These are phyloP conservation scores for Myiothlypis chrysogaster DNA, from an alignment of 2,797 vertebrate species.

Conservation along the genomic window DNA sequence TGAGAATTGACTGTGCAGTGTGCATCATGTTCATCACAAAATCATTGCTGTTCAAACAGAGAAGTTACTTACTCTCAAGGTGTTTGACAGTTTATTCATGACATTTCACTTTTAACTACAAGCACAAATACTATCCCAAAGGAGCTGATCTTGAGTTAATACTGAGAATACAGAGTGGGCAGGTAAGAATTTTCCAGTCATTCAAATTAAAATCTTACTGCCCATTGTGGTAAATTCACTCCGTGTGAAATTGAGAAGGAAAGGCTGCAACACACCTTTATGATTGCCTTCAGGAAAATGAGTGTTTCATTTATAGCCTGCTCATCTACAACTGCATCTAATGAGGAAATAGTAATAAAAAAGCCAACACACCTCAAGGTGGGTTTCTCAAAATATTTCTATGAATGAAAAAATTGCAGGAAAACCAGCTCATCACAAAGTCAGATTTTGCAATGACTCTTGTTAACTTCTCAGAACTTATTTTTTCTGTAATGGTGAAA, in stretches of 20 bases:
- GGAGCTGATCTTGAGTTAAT: slow-evolving; percentile 1
- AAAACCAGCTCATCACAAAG: slow-evolving; percentile 1
- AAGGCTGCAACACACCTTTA: neutral
- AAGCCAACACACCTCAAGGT: neutral
- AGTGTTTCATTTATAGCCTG: neutral
- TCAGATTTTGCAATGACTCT: neutral
- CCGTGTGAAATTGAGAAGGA: neutral
- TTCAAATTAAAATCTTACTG: slow-evolving; percentile 9
- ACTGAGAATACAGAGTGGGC: neutral
- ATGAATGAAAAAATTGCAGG: neutral
- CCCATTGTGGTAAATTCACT: neutral
- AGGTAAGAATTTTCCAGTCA: slow-evolving; percentile 22
- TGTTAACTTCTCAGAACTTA: neutral
- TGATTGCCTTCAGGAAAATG: neutral
- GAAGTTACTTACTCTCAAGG: neutral
- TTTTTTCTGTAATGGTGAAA: neutral
- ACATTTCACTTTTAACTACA: neutral
- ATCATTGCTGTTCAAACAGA: neutral
- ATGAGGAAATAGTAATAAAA: neutral
- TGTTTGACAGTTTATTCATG: neutral
- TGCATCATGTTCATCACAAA: neutral
- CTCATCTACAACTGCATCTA: neutral
- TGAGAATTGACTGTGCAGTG: neutral
- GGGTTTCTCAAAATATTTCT: slow-evolving; percentile 15
- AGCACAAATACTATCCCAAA: neutral